phyloP scores from a whole-genome alignment of 2,797 vertebrate species.

The Hemibagrus guttatus region DNA sequence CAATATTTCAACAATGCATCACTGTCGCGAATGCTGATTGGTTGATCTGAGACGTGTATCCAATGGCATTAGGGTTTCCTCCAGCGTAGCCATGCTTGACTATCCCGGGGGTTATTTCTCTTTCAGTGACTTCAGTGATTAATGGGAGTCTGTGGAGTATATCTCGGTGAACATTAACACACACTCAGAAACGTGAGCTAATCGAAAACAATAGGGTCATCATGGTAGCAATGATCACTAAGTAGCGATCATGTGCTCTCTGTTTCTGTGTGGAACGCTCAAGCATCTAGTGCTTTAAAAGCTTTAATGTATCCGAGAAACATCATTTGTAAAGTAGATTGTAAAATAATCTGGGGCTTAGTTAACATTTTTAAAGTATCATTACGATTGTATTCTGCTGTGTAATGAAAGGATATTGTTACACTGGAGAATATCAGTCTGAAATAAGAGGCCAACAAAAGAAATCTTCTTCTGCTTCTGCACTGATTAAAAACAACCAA shows the following conservation, averaged over 20 bases:
- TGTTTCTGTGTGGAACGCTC: background rate
- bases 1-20: background rate
- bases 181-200: constrained; percentile 15
- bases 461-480: background rate
- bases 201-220: constrained; percentile 24
- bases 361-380: background rate
- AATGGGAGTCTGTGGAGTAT: constrained; percentile 10
- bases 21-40: background rate
- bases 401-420: background rate
- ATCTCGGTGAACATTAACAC: constrained; percentile 16
- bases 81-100: background rate
- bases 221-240: constrained; percentile 8
- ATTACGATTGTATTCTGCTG: background rate
- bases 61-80: background rate
- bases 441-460: background rate
- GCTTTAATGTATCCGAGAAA: background rate
- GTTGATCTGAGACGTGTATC: background rate
- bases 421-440: background rate
- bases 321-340: constrained; percentile 6
- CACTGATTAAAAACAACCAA: background rate
- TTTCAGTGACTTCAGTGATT: constrained; percentile 8
- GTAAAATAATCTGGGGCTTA: constrained; percentile 11
- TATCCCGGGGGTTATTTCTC: background rate
- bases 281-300: background rate
- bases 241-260: constrained; percentile 8